phyloP scores from a whole-genome alignment of 2,888 invertebrate genomes.

The Coleophora deauratella region DNA sequence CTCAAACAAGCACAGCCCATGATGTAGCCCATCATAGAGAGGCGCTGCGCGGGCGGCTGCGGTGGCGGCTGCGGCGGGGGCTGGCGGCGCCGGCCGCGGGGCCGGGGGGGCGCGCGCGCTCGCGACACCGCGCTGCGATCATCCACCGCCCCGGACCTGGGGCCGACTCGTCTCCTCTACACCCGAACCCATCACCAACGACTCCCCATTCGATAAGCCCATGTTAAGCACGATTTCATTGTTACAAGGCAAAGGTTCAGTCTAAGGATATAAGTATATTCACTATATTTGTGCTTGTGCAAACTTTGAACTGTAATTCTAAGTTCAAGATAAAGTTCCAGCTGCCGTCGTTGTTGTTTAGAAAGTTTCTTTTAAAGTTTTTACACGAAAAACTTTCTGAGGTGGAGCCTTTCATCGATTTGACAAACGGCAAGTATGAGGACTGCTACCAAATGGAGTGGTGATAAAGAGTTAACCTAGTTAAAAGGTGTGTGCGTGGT shows the following conservation, averaged over 20 bases:
- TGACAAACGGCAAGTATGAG: too few relatives aligned
- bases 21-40: slow-evolving; percentile 93
- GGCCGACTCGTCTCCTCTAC: slow-evolving; percentile 31
- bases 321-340: too few relatives aligned
- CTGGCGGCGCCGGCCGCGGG: slow-evolving; percentile 62
- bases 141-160: slow-evolving; percentile 46
- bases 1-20: slow-evolving; percentile 95
- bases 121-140: slow-evolving; percentile 48
- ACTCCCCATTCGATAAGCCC: background rate
- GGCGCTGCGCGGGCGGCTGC: slow-evolving; percentile 47
- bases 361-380: too few relatives aligned
- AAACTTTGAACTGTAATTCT: too few relatives aligned
- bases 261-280: too few relatives aligned
- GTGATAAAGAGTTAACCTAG: too few relatives aligned
- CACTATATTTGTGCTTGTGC: too few relatives aligned
- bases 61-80: slow-evolving; percentile 49
- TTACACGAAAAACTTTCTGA: too few relatives aligned
- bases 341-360: too few relatives aligned
- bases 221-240: background rate
- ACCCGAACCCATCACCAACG: slow-evolving; percentile 4
- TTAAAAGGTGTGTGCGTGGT: too few relatives aligned
- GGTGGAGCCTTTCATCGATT: too few relatives aligned
- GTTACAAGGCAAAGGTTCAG: background rate
- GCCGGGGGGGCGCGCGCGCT: slow-evolving; percentile 46
- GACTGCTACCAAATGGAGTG: too few relatives aligned